A percentile compares a stretch with the other conserved stretches of the same genome.
Conservation (phyloP, 2,888 invertebrate species). For the Dicycla oo region DNA sequence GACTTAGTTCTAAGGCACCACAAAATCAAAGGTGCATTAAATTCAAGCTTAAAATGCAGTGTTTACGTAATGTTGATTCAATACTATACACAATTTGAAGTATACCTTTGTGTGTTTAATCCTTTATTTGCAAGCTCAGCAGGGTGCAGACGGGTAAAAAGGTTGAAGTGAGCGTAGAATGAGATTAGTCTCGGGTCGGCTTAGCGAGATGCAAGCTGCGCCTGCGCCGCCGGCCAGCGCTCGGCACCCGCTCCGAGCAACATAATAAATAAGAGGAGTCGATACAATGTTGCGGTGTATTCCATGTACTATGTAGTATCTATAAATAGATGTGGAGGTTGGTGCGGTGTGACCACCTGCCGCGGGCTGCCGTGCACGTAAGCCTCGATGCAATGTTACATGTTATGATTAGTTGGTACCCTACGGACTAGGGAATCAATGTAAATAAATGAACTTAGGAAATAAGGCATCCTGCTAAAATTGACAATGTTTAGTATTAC, state of each 20-base stretch:
- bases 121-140: conserved; percentile 53
- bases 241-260: conserved; percentile 60
- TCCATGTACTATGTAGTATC: conserved; percentile 45
- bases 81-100: conserved; percentile 39
- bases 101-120: conserved; percentile 52
- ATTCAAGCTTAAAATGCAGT: conserved; percentile 6
- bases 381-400: conserved; percentile 34
- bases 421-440: not conserved
- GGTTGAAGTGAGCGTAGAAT: conserved; percentile 77
- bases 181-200: conserved; percentile 75
- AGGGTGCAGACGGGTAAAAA: conserved; percentile 81
- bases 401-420: conserved; percentile 23
- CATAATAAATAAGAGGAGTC: conserved; percentile 77
- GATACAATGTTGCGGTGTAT: conserved; percentile 66
- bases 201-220: conserved; percentile 61
- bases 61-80: conserved; percentile 25
- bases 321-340: conserved; percentile 68
- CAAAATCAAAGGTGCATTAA: not conserved
- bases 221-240: conserved; percentile 60
- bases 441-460: not conserved
- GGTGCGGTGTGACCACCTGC: conserved; percentile 62
- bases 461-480: conserved; percentile 4
- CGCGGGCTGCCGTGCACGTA: conserved; percentile 48
- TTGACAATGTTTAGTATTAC: not conserved
- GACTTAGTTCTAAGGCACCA: not conserved